phyloP scores from a whole-genome alignment of 2,113 vertebrate species.

The Ornithorhynchus anatinus region DNA sequence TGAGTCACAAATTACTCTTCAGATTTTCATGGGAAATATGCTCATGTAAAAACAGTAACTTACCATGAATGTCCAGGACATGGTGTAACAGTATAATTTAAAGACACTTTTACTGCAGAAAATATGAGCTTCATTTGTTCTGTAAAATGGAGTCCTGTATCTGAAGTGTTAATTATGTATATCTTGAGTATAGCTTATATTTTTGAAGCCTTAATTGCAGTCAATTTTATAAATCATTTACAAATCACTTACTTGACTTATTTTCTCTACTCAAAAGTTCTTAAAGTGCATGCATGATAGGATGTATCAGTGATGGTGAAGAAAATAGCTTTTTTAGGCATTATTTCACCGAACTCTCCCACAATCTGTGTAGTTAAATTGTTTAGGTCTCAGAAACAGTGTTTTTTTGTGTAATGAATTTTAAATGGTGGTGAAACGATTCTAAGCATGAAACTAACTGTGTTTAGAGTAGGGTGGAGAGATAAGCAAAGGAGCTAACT shows the following conservation, averaged over 20 bases:
- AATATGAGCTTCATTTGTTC: background rate
- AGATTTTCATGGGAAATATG: background rate
- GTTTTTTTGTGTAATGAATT: background rate
- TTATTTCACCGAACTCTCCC: too few species aligned
- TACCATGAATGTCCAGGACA: slow-evolving; percentile 22
- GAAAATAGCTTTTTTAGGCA: too few species aligned
- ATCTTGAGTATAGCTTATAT: slow-evolving; percentile 17
- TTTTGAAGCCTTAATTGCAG: slow-evolving; percentile 16
- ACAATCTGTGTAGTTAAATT: too few species aligned
- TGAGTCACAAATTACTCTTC: background rate
- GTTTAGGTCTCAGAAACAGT: background rate
- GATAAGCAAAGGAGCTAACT: background rate
- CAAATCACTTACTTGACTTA: too few species aligned
- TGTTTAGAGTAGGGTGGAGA: background rate
- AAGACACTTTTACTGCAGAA: slow-evolving; percentile 25
- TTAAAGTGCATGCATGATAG: too few species aligned
- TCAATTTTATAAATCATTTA: too few species aligned
- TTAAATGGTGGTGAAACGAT: slow-evolving; percentile 1
- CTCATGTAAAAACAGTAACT: slow-evolving; percentile 1
- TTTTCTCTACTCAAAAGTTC: too few species aligned
- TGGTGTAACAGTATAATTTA: slow-evolving; percentile 23
- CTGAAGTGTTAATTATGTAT: slow-evolving; percentile 12
- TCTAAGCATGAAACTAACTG: background rate
- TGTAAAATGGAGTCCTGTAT: slow-evolving; percentile 33
- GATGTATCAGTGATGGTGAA: too few species aligned